Base-by-base conservation (phyloP, 2,888 invertebrate genomes). In the Palloptera scutellata region DNA sequence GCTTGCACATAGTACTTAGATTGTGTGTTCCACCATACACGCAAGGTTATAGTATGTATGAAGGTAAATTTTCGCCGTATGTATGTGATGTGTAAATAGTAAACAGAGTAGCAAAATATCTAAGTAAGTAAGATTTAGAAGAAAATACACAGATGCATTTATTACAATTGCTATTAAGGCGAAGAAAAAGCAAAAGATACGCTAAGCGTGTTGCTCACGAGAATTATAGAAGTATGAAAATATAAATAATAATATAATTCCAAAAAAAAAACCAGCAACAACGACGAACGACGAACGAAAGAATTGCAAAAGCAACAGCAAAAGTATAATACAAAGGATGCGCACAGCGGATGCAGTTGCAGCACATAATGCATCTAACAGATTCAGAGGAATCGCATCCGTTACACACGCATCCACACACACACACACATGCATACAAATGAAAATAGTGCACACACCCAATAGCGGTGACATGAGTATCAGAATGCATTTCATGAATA, bases 381-480 rank as follows among this genome's bases (percentile, higher is more conserved):
- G n/a, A 20, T 61, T 20, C 19, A 19, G 40, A 59, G 40, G 77
- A 77, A 79, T 78, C 77, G 74, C 75, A 76, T 30, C 30, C 30
- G 75, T 73, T 75, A 67, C 62, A 68, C 68, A 68, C 61, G 41
- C 43, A 54, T 61, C 65, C 66, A 66, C 20, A 20, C 65, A 70
- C 51, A 61, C 55, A 71, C 61, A 68, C 55, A 65, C 42, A 48
- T 8, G 11, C 30, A 63, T 45, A 40, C 40, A 12, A 17, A 57
- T n/a, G 17, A 15, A 54, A 54, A 71, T 30, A 30, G 6, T 30
- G 30, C 2, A 30, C 6, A 6, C 30, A 30, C 30, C 30, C 30
- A 30, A 30, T 30, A 6, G 2, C 6, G 30, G 30, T 30, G 30
- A 30, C 3, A 30, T 30, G 30, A 30, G 30, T 6, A 30, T 30